Base-by-base conservation (phyloP, 2,797 vertebrate genomes). In the Tokudaia muenninki region DNA sequence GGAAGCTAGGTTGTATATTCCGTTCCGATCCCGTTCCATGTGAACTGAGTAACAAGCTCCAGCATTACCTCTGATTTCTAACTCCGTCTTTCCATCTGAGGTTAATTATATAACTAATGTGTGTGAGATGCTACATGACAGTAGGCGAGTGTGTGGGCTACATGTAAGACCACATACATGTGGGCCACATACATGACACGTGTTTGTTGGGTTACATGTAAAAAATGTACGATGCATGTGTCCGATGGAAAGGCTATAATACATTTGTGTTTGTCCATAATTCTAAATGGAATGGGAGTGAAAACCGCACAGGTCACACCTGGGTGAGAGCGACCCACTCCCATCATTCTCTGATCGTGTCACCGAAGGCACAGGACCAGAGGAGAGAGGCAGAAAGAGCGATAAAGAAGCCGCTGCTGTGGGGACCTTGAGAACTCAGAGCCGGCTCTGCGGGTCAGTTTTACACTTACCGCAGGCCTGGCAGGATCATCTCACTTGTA, bases 371-470 rank as follows among this genome's bases (percentile, higher is more conserved):
- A 8, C 44, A 2, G 21, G 31, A 81, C 2, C 80, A 41, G 72
- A 81, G 57, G 81, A 6, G 26, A 50, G 31, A 79, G 55, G 57
- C 31, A 63, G 55, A 63, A 72, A 55, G 37, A 65, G 44, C 50
- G 12, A 13, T 65, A 50, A 50, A 26, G 31, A 52, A 47, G 10
- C 24, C 4, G 11, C 3, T 8, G 0, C 5, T 8, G 0, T 1
- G 1, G 0, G n/a, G 31, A 26, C 22, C 14, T 8, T 7, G 9
- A 34, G 52, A 19, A 41, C 6, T 61, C 0, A 0, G 3, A 34
- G 7, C 0, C 3, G 17, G 29, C 72, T 72, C 74, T 34, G 1
- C 55, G 57, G 59, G 80, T 21, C 9, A 26, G n/a, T 19, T 11
- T 21, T 34, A 65, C 37, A 37, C 34, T 14, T 90, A 78, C 34